Conservation (phyloP, 1,140 invertebrate genomes). For the Octopus bimaculoides region DNA sequence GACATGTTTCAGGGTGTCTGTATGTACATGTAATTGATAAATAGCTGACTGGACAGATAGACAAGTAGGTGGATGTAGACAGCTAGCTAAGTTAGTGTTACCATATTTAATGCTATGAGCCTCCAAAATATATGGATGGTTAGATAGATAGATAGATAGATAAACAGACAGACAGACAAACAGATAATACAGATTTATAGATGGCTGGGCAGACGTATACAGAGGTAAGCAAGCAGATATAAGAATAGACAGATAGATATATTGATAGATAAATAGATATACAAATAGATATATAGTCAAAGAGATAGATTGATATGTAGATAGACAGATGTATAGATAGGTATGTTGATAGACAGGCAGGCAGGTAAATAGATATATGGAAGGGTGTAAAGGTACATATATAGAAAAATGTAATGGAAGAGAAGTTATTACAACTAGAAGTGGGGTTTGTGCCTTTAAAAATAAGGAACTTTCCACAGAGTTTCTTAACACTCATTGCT, state of each 20-base stretch:
- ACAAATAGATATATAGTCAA: neutral
- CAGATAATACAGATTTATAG: neutral
- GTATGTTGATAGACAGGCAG: neutral
- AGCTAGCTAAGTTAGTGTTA: too few relatives aligned
- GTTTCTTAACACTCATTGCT: neutral
- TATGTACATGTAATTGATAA: too few relatives aligned
- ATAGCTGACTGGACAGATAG: too few relatives aligned
- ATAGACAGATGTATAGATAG: neutral
- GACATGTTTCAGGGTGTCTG: too few relatives aligned
- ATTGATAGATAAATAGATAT: neutral
- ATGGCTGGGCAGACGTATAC: neutral
- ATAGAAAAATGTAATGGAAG: constrained; percentile 2
- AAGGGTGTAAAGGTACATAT: neutral
- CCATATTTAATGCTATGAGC: too few relatives aligned
- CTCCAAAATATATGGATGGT: too few relatives aligned
- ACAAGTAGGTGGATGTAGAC: too few relatives aligned
- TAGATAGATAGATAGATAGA: too few relatives aligned
- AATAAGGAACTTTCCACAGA: neutral
- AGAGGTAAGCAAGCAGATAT: neutral
- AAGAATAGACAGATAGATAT: neutral
- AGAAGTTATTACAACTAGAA: constrained; percentile 8
- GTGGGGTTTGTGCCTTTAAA: neutral
- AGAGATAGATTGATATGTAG: neutral
- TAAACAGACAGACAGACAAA: neutral
- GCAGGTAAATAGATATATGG: neutral